Conservation (phyloP, 2,113 vertebrate genomes). For the Sarotherodon lohbergeri region DNA sequence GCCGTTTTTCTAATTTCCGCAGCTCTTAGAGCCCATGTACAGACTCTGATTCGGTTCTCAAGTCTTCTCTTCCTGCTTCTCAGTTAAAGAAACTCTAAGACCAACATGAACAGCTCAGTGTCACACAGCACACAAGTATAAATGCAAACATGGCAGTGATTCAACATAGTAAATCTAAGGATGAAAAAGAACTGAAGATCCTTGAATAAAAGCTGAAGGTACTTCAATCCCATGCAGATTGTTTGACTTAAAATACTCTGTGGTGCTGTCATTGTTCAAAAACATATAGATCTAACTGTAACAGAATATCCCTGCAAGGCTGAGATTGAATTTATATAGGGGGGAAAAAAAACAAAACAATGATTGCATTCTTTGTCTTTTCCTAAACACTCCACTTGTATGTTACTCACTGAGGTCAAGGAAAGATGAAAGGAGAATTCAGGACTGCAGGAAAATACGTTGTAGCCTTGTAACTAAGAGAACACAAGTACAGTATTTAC, state of each 20-base stretch:
- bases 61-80: background rate
- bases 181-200: background rate
- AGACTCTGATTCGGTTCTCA: background rate
- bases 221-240: background rate
- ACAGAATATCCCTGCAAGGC: background rate
- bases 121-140: background rate
- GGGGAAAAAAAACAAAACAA: background rate
- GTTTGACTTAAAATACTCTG: background rate
- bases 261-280: background rate
- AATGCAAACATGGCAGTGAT: background rate
- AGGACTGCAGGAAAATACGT: background rate
- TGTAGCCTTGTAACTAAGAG: background rate
- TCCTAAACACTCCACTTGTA: background rate
- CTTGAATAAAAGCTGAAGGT: background rate
- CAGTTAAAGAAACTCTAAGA: background rate
- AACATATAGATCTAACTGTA: background rate
- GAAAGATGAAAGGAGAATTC: background rate
- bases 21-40: background rate
- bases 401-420: background rate
- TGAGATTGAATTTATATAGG: background rate
- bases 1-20: accelerated
- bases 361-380: background rate
- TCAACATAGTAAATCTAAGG: background rate
- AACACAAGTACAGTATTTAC: background rate
- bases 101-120: background rate